A percentile compares a stretch with the other conserved stretches of the same genome.
phyloP scores from a whole-genome alignment of 2,113 vertebrate genomes.

The Bungarus multicinctus region DNA sequence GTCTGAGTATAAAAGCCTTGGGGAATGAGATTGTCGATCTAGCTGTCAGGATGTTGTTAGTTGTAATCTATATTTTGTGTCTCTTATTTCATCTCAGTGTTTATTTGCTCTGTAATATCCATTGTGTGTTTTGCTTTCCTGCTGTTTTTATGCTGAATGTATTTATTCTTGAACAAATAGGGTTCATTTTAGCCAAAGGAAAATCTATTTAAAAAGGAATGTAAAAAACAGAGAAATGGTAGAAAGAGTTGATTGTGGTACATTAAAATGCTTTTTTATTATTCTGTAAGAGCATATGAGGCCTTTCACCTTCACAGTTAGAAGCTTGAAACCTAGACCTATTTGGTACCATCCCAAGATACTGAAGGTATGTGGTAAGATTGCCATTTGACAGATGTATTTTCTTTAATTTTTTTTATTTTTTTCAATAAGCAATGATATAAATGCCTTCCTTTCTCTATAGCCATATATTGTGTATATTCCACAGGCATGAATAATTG shows the following conservation, averaged over 20 bases:
- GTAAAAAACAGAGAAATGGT: background rate
- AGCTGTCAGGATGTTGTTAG: slow-evolving; percentile 13
- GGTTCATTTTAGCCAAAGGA: background rate
- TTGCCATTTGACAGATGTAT: background rate
- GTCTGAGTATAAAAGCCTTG: slow-evolving; percentile 4
- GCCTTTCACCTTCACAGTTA: background rate
- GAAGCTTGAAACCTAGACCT: background rate
- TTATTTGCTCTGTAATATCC: background rate
- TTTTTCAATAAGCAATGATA: background rate
- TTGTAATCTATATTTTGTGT: slow-evolving; percentile 7
- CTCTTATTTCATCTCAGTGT: background rate
- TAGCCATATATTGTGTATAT: background rate
- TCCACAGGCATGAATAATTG: background rate
- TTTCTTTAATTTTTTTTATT: background rate
- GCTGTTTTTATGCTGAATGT: background rate
- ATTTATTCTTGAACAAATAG: background rate
- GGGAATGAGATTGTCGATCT: background rate
- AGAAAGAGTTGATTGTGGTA: background rate
- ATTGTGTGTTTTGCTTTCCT: background rate
- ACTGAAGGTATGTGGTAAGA: background rate
- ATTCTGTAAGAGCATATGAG: background rate
- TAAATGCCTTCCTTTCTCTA: background rate
- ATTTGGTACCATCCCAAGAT: background rate
- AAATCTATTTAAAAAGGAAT: background rate
- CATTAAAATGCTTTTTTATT: background rate